These are phyloP conservation scores for Embiotoca jacksoni DNA, from an alignment of 2,113 vertebrate genomes.

Conservation along the genomic window DNA sequence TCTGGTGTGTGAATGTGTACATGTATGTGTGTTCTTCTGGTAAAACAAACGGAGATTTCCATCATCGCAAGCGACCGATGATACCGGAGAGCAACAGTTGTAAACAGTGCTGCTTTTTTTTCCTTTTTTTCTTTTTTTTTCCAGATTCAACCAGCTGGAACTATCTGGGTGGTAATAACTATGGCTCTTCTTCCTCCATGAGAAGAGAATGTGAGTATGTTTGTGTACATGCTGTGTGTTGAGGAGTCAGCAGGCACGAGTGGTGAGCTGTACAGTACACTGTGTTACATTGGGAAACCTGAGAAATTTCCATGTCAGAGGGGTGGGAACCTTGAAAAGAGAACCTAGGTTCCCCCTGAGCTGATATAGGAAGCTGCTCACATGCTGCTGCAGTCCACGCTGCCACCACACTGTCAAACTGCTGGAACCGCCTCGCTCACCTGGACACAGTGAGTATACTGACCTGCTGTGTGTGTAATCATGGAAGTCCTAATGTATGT, in stretches of 20 bases:
- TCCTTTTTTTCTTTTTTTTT: neutral
- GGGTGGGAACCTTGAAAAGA: constrained; percentile 67
- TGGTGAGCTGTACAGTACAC: constrained; percentile 58
- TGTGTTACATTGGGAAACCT: constrained; percentile 78
- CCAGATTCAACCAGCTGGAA: neutral
- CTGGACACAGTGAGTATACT: constrained; percentile 54
- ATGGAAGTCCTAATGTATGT: neutral
- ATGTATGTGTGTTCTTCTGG: constrained; percentile 9
- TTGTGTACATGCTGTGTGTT: constrained; percentile 15
- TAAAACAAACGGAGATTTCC: constrained; percentile 49
- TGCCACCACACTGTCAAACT: constrained; percentile 4
- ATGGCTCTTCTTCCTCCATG: neutral
- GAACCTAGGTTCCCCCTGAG: constrained; percentile 44
- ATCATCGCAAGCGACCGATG: neutral
- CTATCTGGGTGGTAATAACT: neutral
- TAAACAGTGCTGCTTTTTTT: constrained; percentile 4
- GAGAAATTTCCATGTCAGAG: constrained; percentile 75
- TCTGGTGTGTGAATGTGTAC: neutral
- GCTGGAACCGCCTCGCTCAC: constrained; percentile 6
- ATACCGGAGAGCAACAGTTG: constrained; percentile 3
- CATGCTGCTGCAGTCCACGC: constrained; percentile 1
- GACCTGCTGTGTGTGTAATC: neutral
- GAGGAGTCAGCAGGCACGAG: constrained; percentile 28
- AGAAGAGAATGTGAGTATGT: neutral
- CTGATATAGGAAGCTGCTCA: constrained; percentile 7